A percentile compares a stretch with the other conserved stretches of the same genome.
Evolutionary conservation across 1,140 invertebrate species (phyloP).

Genomic region (Rhagoletis pomonella): DNA sequence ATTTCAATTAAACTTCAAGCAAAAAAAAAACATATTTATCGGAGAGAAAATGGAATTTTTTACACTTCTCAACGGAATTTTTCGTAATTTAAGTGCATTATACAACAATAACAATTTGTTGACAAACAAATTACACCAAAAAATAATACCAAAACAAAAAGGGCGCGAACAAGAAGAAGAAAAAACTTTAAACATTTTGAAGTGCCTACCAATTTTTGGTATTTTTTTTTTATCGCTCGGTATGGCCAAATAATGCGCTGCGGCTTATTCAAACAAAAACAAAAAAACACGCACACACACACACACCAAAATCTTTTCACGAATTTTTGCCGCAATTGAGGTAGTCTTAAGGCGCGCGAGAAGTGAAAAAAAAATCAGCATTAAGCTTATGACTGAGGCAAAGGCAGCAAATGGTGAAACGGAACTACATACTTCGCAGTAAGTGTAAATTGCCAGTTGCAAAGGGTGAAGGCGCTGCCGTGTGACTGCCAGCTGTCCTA

Average conservation of each 20-base stretch:
- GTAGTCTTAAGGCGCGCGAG: slow-evolving; percentile 33
- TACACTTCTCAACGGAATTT: background rate
- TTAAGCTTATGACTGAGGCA: background rate
- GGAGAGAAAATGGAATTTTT: slow-evolving; percentile 11
- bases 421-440: background rate
- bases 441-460: slow-evolving; percentile 3
- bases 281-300: background rate
- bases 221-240: background rate
- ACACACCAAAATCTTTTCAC: background rate
- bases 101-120: background rate
- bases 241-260: background rate
- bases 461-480: background rate
- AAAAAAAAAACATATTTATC: background rate
- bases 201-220: background rate
- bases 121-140: background rate
- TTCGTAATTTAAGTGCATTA: background rate
- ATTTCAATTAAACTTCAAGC: slow-evolving; percentile 8
- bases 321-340: background rate
- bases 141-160: slow-evolving; percentile 8
- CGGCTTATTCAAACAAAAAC: background rate
- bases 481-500: background rate
- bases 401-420: background rate
- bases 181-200: background rate
- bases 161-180: background rate
- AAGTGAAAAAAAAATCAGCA: background rate